Evolutionary conservation across 53 echinoderm and acorn worm genomes (phyloP).

Genomic region (Pentamera pediparva): DNA sequence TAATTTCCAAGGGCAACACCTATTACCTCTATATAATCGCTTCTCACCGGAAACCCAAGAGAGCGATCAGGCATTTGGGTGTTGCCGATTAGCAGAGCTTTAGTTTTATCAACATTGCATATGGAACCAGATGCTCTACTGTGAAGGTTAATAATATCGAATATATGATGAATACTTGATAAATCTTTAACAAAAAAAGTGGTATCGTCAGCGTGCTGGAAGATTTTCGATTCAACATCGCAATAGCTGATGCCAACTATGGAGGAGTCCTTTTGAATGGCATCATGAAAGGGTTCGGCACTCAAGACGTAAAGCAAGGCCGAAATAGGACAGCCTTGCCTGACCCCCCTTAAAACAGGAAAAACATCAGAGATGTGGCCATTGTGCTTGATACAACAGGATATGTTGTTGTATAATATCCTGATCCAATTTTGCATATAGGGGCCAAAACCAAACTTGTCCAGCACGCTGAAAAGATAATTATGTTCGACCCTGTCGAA

Average conservation of each 20-base stretch:
- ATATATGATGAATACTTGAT: not conserved
- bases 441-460: not conserved
- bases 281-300: not conserved
- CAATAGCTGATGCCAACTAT: not conserved
- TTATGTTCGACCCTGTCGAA: not conserved
- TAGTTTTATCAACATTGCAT: conserved; percentile 22
- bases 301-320: not conserved
- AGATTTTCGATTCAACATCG: not conserved
- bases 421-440: not conserved
- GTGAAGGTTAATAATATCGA: not conserved
- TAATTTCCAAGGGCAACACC: not conserved
- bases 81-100: not conserved
- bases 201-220: conserved; percentile 28
- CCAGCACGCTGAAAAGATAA: not conserved
- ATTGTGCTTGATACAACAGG: not conserved
- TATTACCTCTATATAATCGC: not conserved
- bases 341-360: not conserved
- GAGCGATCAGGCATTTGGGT: not conserved
- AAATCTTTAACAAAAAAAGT: not conserved
- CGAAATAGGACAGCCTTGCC: not conserved
- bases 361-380: not conserved
- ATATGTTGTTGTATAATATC: not conserved
- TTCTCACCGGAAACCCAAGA: not conserved
- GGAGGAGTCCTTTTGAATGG: not conserved
- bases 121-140: conserved; percentile 12